Evolutionary conservation across 2,113 vertebrate species (phyloP).

Genomic region (Xenopus laevis): DNA sequence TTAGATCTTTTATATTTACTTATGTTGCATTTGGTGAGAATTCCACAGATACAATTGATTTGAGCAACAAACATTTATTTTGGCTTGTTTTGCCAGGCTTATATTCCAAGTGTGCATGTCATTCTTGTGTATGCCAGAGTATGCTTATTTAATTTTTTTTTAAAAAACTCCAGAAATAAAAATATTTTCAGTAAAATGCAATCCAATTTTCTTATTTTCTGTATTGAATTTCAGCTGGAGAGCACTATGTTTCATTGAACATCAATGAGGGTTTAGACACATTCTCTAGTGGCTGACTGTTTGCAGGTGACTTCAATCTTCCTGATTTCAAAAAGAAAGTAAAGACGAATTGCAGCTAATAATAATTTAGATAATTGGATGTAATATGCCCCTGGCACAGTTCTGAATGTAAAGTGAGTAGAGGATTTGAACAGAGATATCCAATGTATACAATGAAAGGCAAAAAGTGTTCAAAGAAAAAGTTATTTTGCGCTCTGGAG

Average conservation of each 20-base stretch:
- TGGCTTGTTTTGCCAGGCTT: constrained; percentile 15
- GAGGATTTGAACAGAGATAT: no score
- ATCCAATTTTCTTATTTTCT: constrained; percentile 8
- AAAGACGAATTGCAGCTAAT: neutral
- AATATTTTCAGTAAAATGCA: constrained; percentile 4
- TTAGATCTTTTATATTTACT: constrained; percentile 31
- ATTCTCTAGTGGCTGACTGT: no score
- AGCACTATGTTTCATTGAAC: no score
- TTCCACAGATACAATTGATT: constrained; percentile 31
- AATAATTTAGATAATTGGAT: neutral
- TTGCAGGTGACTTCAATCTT: no score
- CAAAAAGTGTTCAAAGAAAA: no score
- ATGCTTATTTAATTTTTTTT: constrained; percentile 4
- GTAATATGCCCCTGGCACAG: no score
- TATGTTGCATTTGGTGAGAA: constrained; percentile 29
- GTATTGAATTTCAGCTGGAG: constrained; percentile 10
- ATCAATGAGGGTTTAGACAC: no score
- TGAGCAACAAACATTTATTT: constrained; percentile 39
- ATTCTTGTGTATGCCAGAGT: constrained; percentile 9
- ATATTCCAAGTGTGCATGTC: constrained; percentile 17
- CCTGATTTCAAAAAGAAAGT: no score
- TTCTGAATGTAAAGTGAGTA: no score
- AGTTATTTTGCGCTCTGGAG: no score
- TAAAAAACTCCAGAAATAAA: neutral
- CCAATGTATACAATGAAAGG: no score